Percentiles rank a stretch among this genome's conserved stretches.
Evolutionary conservation across 2,888 invertebrate genomes (phyloP).

Genomic region (Torymus tubicola): DNA sequence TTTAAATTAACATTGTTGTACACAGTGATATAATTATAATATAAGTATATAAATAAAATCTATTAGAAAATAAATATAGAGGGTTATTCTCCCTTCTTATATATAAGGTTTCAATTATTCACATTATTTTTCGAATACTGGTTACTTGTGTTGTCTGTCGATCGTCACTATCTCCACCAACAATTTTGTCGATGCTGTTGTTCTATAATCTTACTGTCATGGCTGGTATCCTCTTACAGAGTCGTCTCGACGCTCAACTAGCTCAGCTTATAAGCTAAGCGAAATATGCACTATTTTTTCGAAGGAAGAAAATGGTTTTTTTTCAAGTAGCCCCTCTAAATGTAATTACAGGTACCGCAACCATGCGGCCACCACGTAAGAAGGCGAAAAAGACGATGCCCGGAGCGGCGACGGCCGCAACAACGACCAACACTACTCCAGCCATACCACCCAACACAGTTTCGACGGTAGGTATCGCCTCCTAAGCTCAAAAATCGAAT

Average conservation of each 20-base stretch:
- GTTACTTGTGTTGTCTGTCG: too few relatives aligned
- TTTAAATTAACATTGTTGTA: slow-evolving; percentile 76
- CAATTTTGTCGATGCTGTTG: not conserved
- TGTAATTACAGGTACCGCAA: slow-evolving; percentile 67
- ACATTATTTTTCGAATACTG: too few relatives aligned
- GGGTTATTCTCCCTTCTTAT: too few relatives aligned
- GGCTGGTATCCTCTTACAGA: slow-evolving; percentile 73
- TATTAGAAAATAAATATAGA: slow-evolving; percentile 71
- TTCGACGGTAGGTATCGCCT: slow-evolving; percentile 50
- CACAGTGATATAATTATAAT: slow-evolving; percentile 77
- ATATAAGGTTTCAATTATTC: too few relatives aligned
- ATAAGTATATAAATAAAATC: slow-evolving; percentile 77
- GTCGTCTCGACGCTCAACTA: slow-evolving; percentile 68
- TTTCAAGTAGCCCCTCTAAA: slow-evolving; percentile 39
- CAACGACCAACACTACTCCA: slow-evolving; percentile 59
- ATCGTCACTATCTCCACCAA: too few relatives aligned
- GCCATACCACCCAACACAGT: slow-evolving; percentile 36
- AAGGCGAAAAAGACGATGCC: slow-evolving; percentile 77
- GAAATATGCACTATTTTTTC: not conserved
- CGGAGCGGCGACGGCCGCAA: slow-evolving; percentile 50
- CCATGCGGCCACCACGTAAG: slow-evolving; percentile 78
- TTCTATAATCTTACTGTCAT: slow-evolving; percentile 36
- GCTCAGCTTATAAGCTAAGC: too few relatives aligned
- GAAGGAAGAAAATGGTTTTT: not conserved
- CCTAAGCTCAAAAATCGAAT: too few relatives aligned